Evolutionary conservation across 2,888 invertebrate genomes (phyloP).

Genomic region (Troides helena): DNA sequence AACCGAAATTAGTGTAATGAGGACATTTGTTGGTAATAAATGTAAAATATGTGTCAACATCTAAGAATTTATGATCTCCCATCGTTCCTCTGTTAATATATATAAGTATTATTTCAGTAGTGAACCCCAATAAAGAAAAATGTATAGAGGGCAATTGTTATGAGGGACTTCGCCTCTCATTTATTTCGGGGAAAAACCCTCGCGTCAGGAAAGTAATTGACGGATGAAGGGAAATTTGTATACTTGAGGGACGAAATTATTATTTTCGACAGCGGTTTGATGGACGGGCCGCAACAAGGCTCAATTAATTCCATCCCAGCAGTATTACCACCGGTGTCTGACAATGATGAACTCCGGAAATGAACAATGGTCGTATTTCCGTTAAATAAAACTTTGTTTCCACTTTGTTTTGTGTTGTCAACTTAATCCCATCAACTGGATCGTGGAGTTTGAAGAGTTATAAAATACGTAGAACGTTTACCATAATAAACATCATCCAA

Average conservation of each 20-base stretch:
- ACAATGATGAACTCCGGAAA: not conserved
- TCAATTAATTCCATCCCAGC: constrained; percentile 24
- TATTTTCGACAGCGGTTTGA: constrained; percentile 23
- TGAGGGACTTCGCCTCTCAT: not conserved
- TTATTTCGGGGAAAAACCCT: constrained; percentile 8
- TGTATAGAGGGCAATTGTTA: not conserved
- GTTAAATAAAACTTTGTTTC: constrained; percentile 5
- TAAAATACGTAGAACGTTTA: constrained; percentile 59
- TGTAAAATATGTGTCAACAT: too few relatives aligned
- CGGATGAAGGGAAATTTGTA: constrained; percentile 9
- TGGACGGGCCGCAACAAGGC: constrained; percentile 18
- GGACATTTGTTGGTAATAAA: too few relatives aligned
- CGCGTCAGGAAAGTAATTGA: not conserved
- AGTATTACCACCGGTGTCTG: constrained; percentile 9
- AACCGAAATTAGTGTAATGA: constrained; percentile 62
- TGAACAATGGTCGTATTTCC: constrained; percentile 1
- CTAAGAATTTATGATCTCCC: too few relatives aligned
- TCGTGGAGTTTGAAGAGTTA: not conserved
- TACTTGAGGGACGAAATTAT: constrained; percentile 19
- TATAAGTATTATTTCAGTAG: not conserved
- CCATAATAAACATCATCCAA: constrained; percentile 89
- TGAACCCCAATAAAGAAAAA: not conserved
- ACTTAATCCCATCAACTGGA: not conserved
- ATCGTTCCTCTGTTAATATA: too few relatives aligned
- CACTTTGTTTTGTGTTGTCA: not conserved